Percentiles rank a stretch among this genome's conserved stretches.
phyloP scores from a whole-genome alignment of 2,888 invertebrate species.

The Cataglyphis livida region DNA sequence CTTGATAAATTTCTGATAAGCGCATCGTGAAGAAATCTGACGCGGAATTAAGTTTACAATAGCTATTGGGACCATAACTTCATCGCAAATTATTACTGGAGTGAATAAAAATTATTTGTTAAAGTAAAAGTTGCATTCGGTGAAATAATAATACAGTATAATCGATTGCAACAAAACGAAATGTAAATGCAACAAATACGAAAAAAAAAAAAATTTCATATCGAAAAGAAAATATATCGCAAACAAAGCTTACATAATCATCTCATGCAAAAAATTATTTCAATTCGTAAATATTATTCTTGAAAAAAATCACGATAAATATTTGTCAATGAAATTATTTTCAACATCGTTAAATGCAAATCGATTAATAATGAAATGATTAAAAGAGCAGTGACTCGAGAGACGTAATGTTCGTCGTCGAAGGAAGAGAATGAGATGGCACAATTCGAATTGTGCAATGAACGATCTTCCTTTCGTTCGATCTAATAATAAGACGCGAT shows the following conservation, averaged over 20 bases:
- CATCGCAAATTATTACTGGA: not conserved
- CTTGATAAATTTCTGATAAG: conserved; percentile 6
- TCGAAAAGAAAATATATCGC: too few species aligned
- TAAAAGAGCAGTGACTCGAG: not conserved
- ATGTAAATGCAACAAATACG: not conserved
- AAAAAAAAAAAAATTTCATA: not conserved
- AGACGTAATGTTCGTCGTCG: not conserved
- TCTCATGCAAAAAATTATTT: not conserved
- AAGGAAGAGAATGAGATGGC: not conserved
- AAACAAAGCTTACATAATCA: not conserved
- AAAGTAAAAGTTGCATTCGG: not conserved
- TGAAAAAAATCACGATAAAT: not conserved
- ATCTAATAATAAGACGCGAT: not conserved
- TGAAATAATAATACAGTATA: not conserved
- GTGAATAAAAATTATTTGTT: not conserved
- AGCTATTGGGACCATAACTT: not conserved
- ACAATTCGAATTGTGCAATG: not conserved
- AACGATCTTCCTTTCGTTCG: not conserved
- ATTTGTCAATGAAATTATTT: not conserved
- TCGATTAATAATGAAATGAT: not conserved
- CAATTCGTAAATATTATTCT: not conserved
- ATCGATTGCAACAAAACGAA: not conserved
- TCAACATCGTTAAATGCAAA: not conserved
- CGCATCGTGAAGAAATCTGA: not conserved
- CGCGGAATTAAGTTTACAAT: too few species aligned